phyloP scores from a whole-genome alignment of 2,113 vertebrate genomes.

The Phylloscopus trochiloides region DNA sequence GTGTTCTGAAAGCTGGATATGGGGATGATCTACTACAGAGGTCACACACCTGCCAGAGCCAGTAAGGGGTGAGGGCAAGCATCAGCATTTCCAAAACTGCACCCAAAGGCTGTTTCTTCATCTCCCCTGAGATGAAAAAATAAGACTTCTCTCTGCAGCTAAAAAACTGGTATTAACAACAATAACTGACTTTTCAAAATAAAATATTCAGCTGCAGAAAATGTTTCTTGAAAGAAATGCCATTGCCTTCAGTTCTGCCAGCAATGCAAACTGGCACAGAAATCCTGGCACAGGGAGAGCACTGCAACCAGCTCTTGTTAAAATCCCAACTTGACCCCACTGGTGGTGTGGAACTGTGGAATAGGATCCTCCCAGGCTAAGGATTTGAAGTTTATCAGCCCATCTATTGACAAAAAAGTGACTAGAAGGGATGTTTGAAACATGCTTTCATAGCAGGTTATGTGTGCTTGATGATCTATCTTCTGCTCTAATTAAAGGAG shows the following conservation, averaged over 20 bases:
- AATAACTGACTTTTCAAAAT: not conserved
- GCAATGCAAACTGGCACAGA: not conserved
- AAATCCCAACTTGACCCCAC: not conserved
- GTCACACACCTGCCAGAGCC: not conserved
- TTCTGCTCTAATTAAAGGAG: not conserved
- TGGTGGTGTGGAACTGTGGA: not conserved
- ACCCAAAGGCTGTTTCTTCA: not conserved
- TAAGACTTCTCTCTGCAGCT: not conserved
- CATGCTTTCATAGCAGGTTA: not conserved
- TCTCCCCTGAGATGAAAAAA: not conserved
- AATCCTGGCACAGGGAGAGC: not conserved
- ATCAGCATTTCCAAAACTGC: not conserved
- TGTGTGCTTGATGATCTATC: not conserved
- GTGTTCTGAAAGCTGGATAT: not conserved
- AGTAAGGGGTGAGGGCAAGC: not conserved
- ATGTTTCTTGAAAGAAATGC: not conserved
- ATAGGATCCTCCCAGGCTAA: not conserved
- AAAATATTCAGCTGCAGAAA: not conserved
- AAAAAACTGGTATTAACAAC: not conserved
- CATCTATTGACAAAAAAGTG: not conserved
- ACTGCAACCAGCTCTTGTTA: not conserved
- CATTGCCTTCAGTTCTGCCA: not conserved
- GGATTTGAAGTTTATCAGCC: not conserved
- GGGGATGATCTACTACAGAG: not conserved
- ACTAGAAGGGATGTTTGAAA: not conserved